Conservation (phyloP, 2,888 invertebrate species). For the Hemithea aestivaria region DNA sequence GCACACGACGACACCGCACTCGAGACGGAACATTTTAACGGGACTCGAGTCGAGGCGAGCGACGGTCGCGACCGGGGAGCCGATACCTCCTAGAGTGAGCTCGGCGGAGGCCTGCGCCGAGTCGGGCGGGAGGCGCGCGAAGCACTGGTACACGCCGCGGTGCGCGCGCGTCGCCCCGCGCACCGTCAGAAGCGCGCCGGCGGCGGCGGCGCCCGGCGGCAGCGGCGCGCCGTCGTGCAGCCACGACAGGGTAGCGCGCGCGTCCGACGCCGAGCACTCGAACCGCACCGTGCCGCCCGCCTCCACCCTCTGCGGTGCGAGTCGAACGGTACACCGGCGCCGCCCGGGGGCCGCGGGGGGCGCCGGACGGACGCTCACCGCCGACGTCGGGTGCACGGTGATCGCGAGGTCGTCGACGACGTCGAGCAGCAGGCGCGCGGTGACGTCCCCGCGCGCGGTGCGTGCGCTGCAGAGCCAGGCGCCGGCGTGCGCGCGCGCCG, state of each 20-base stretch:
- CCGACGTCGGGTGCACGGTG: constrained; percentile 76
- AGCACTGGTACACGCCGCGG: constrained; percentile 92
- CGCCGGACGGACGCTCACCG: constrained; percentile 58
- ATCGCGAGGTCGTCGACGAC: constrained; percentile 81
- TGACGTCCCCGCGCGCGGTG: constrained; percentile 83
- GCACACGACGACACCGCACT: too few relatives aligned
- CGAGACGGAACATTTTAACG: too few relatives aligned
- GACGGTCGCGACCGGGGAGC: too few relatives aligned
- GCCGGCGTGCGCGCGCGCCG: constrained; percentile 81
- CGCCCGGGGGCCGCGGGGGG: too few relatives aligned
- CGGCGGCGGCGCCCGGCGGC: constrained; percentile 40
- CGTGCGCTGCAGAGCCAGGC: constrained; percentile 85
- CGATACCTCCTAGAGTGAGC: constrained; percentile 86
- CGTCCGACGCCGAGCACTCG: constrained; percentile 81
- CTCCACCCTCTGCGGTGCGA: constrained; percentile 82
- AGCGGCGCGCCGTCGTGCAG: constrained; percentile 83
- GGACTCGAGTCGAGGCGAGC: too few relatives aligned
- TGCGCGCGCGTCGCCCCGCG: constrained; percentile 83
- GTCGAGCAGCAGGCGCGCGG: constrained; percentile 79
- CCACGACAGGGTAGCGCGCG: constrained; percentile 80
- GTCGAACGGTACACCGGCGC: too few relatives aligned
- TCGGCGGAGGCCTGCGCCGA: constrained; percentile 87
- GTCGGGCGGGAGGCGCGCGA: constrained; percentile 84
- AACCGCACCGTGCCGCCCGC: constrained; percentile 83
- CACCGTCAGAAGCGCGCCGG: constrained; percentile 39